Evolutionary conservation across 2,797 vertebrate species (phyloP).

Genomic region (Premnoplex brunnescens): DNA sequence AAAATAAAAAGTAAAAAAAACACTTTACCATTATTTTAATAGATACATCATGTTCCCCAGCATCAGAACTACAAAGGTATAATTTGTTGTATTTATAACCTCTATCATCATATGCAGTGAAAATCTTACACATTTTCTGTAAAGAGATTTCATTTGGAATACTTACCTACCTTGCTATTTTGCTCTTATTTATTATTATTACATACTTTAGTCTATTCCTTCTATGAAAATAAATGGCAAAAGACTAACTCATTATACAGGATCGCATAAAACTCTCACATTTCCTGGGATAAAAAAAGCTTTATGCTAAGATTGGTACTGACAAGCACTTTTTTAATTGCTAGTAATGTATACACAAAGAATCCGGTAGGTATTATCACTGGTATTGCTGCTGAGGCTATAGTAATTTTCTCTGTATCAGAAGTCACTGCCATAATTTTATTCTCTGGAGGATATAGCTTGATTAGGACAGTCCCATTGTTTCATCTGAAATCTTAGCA

Average conservation of each 20-base stretch:
- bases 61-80: slow-evolving; percentile 36
- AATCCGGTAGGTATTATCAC: not conserved
- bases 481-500: slow-evolving; percentile 56
- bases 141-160: slow-evolving; percentile 32
- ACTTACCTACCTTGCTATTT: slow-evolving; percentile 50
- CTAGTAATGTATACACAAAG: slow-evolving; percentile 22
- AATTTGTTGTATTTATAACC: slow-evolving; percentile 39
- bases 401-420: slow-evolving; percentile 4
- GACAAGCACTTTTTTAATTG: slow-evolving; percentile 59
- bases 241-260: slow-evolving; percentile 55
- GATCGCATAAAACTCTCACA: slow-evolving; percentile 33
- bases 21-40: slow-evolving; percentile 42
- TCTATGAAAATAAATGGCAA: slow-evolving; percentile 53
- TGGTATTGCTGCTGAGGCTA: not conserved
- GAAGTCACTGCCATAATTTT: not conserved
- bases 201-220: slow-evolving; percentile 44
- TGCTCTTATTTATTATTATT: slow-evolving; percentile 59
- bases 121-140: not conserved
- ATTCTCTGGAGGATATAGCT: not conserved
- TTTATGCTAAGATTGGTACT: slow-evolving; percentile 30
- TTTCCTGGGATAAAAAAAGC: slow-evolving; percentile 17
- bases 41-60: not conserved
- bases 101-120: slow-evolving; percentile 19
- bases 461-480: slow-evolving; percentile 41
- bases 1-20: slow-evolving; percentile 12